Base-by-base conservation (phyloP, 2,113 vertebrate genomes). In the Capreolus pygargus region DNA sequence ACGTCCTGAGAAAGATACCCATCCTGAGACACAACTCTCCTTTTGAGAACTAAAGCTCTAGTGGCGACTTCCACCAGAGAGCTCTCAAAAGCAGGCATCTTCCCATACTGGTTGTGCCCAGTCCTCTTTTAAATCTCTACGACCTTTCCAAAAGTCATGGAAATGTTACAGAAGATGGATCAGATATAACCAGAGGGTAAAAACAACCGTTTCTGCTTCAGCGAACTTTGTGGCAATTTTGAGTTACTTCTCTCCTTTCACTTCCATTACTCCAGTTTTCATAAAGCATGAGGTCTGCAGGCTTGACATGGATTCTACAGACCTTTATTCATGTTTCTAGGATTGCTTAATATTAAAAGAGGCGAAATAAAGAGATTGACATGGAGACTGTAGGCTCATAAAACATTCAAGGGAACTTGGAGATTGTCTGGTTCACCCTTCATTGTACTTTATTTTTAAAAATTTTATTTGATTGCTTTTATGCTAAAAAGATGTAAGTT, bases 401-500 rank as follows among this genome's bases (percentile, higher is more conserved):
- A 98, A 98, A 97, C 95, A 97, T 97, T 95, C 93, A 98, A 81
- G 50, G 91, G 89, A 97, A 97, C 86, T 64, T 97, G 86, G 67
- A 97, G 91, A 97, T 96, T 95, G 94, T 95, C 96, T 98, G 91
- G 60, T 94, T 98, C 95, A 94, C 70, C 85, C 58, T 95, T 94
- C 94, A 96, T 96, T 97, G 97, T 97, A 95, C 89, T 97, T 96
- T 98, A 98, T 97, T 98, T 97, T 96, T 67, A 9, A 97, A 98
- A 97, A 1, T 96, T 97, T 97, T 94, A 97, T 97, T 98, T 98
- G 97, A 98, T 98, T 97, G 94, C 94, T 97, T 95, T 98, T 91
- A 91, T 97, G 97, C 88, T 97, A 91, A 98, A 91, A 97, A 92
- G 91, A 92, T 94, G 23, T 97, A 95, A 90, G 81, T 96, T 82